Base-by-base conservation (phyloP, 2,113 vertebrate species). In the Scomber scombrus region DNA sequence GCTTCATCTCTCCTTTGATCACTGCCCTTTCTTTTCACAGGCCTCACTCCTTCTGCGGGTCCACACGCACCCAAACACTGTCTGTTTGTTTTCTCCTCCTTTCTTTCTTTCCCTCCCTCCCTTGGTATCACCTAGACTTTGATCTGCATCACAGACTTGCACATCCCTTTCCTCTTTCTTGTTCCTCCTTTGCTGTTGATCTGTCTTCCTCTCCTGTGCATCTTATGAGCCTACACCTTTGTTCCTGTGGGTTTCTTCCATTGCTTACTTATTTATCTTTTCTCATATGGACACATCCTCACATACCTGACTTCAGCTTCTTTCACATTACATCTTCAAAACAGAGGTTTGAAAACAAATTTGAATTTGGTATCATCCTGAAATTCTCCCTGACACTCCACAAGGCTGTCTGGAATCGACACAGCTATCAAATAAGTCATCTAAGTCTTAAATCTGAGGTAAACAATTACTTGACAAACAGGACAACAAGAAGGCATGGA, bases 1-100 rank as follows among this genome's bases (percentile, higher is more conserved):
- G 8, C 78, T 72, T 89, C 84, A 84, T 92, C 90, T 85, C 47
- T 69, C 64, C 86, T 93, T 94, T 93, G 93, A 94, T 94, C 93
- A 86, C 83, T 88, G 78, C 55, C 85, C 77, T 89, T 85, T 89
- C 82, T 86, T 89, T 90, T 78, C 62, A 79, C 76, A 88, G 77
- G 57, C 72, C 56, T 85, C 51, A 64, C 78, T 90, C 69, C 63
- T 70, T 82, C 26, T 71, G 76, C 40, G 45, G n/a, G 57, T 71
- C 52, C 45, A 43, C 50, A 72, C 66, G 23, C 23, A 81, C 68
- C 23, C 50, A 77, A 19, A 79, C 81, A 82, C 46, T 23, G 40
- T 56, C 55, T 31, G 55, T 75, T 62, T 19, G n/a, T 85, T 75
- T 78, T 82, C 72, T 81, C 83, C 55, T 70, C 67, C 71, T 81